A percentile compares a stretch with the other conserved stretches of the same genome.
These are phyloP conservation scores for Melieria picta DNA, from an alignment of 2,888 invertebrate genomes.

Conservation along the genomic window DNA sequence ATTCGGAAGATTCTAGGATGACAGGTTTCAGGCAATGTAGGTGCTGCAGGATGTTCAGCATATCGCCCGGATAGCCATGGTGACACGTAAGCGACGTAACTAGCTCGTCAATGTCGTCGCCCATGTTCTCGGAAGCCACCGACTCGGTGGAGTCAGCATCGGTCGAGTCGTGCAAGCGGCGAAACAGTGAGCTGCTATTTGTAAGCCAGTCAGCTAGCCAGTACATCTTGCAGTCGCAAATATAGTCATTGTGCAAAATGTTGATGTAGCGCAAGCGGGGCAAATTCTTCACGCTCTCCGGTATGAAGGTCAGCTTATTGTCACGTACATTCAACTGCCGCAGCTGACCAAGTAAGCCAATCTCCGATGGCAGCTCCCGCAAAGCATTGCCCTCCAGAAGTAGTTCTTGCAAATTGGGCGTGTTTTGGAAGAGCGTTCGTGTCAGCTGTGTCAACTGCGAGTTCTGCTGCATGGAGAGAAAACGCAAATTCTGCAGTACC, in stretches of 20 bases:
- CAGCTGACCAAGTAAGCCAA: slow-evolving; percentile 65
- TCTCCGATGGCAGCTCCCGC: slow-evolving; percentile 67
- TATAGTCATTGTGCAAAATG: slow-evolving; percentile 81
- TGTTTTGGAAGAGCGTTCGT: slow-evolving; percentile 72
- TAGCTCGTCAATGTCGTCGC: slow-evolving; percentile 55
- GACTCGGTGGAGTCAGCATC: slow-evolving; percentile 32
- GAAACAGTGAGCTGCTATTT: slow-evolving; percentile 44
- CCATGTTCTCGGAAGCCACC: slow-evolving; percentile 24
- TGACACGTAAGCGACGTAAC: slow-evolving; percentile 74
- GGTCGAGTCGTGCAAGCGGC: slow-evolving; percentile 58
- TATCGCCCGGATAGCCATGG: slow-evolving; percentile 75
- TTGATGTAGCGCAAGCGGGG: slow-evolving; percentile 73
- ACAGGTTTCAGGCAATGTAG: slow-evolving; percentile 77
- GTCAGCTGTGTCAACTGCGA: slow-evolving; percentile 72
- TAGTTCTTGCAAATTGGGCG: slow-evolving; percentile 71
- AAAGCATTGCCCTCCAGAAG: slow-evolving; percentile 78
- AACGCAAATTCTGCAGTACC: slow-evolving; percentile 72
- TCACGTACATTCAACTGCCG: slow-evolving; percentile 75
- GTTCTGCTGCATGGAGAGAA: slow-evolving; percentile 73
- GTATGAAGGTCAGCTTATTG: slow-evolving; percentile 77
- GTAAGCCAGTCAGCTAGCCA: slow-evolving; percentile 78
- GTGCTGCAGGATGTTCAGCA: slow-evolving; percentile 75
- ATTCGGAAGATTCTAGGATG: slow-evolving; percentile 71
- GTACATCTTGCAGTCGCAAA: slow-evolving; percentile 86
- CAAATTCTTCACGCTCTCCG: slow-evolving; percentile 75